phyloP scores from a whole-genome alignment of 2,888 invertebrate genomes.

The Caradrina clavipalpis region DNA sequence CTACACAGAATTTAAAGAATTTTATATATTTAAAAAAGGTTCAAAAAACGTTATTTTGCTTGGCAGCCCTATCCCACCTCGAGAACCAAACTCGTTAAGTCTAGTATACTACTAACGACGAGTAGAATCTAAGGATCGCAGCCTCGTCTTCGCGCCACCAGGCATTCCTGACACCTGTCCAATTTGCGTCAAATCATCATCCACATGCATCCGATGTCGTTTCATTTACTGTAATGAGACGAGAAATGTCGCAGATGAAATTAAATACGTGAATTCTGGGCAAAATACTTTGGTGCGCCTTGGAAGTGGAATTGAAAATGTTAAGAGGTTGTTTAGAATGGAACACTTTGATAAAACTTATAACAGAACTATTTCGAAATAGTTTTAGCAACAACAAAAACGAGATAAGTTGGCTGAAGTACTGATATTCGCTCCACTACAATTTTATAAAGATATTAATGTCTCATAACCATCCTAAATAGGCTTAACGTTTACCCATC shows the following conservation, averaged over 20 bases:
- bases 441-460: slow-evolving; percentile 12
- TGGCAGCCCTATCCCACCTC: slow-evolving; percentile 71
- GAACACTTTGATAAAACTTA: slow-evolving; percentile 7
- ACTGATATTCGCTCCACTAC: background rate
- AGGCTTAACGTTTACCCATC: background rate
- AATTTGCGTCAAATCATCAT: slow-evolving; percentile 83
- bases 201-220: slow-evolving; percentile 71
- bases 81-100: slow-evolving; percentile 80
- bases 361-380: slow-evolving; percentile 6
- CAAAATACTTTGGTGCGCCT: slow-evolving; percentile 16
- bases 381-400: no score
- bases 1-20: background rate
- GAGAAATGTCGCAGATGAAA: slow-evolving; percentile 45
- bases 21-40: background rate
- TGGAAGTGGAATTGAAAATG: slow-evolving; percentile 6
- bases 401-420: background rate
- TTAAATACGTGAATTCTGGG: slow-evolving; percentile 45
- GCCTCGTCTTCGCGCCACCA: slow-evolving; percentile 56
- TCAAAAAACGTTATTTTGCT: background rate
- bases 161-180: slow-evolving; percentile 80
- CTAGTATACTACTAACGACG: slow-evolving; percentile 78
- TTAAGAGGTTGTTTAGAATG: slow-evolving; percentile 5
- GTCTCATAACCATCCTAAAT: background rate
- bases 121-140: slow-evolving; percentile 70
- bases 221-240: slow-evolving; percentile 71